Evolutionary conservation across 2,113 vertebrate genomes (phyloP).

Genomic region (Alexandromys fortis): DNA sequence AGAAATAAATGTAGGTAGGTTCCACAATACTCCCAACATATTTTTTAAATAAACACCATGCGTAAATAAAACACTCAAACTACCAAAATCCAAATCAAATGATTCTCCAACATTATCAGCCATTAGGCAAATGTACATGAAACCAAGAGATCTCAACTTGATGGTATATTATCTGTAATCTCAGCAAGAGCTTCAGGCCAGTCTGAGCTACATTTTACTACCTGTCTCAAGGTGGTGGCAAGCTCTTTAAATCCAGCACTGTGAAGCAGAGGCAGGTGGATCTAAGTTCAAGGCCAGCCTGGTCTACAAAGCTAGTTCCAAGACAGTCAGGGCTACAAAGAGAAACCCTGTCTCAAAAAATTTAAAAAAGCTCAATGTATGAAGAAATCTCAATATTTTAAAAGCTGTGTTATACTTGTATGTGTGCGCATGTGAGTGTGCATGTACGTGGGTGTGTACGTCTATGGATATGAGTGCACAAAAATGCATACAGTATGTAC

Average conservation of each 20-base stretch:
- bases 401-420: not conserved
- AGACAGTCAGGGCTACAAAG: not conserved
- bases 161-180: not conserved
- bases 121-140: not conserved
- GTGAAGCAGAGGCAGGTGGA: not conserved
- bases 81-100: not conserved
- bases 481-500: not conserved
- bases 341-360: not conserved
- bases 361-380: not conserved
- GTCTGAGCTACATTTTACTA: not conserved
- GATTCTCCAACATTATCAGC: not conserved
- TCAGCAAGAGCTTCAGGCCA: not conserved
- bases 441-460: not conserved
- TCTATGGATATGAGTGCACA: not conserved
- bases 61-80: not conserved
- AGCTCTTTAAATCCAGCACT: not conserved
- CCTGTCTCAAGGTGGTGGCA: not conserved
- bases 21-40: too few species aligned
- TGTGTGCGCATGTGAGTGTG: not conserved
- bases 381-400: not conserved
- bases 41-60: too few species aligned
- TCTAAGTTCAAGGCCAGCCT: not conserved
- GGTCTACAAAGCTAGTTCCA: not conserved
- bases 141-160: not conserved
- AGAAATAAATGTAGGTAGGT: not conserved